Base-by-base conservation (phyloP, 2,113 vertebrate genomes). In the Malurus alboscapulatus region DNA sequence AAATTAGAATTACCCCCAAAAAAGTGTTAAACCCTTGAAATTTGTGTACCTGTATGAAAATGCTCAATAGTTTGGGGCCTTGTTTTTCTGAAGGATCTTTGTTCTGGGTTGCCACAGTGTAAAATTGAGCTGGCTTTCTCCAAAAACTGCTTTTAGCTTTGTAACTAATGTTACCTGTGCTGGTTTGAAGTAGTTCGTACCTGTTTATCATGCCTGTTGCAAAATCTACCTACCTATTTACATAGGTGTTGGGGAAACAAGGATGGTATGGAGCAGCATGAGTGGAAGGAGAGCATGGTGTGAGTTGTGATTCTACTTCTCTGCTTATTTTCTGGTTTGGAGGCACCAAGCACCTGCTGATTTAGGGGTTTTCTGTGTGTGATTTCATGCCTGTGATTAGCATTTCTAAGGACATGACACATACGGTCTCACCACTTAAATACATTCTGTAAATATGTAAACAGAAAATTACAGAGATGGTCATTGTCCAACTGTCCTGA, bases 381-480 rank as follows among this genome's bases (percentile, higher is more conserved):
- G 92, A 95, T 93, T 95, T 95, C 72, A 48, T 93, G 90, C 88
- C 76, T 86, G 75, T 77, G 96, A 96, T 96, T 96, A 95, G 63
- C 93, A 96, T 96, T 96, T 96, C 92, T 93, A 74, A 96, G 92
- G 86, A 80, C 75, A 15, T 96, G 96, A 96, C 95, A 92, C 93
- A 93, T 58, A 80, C 0, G 1, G 86, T 73, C 83, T 94, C 88
- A 86, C 85, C 93, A 45, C 88, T 88, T 21, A 90, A 94, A 79
- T 86, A 83, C 24, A 0, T 71, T 90, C 85, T 83, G 82, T 91
- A 90, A 88, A 69, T 92, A 77, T 6, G 24, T 90, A 83, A 88
- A 88, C 85, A 95, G 92, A 93, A 92, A 76, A 92, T 96, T 95
- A 90, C 71, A 69, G 93, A 77, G 88, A 14, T 90, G 95, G 75